Percentiles rank a stretch among this genome's conserved stretches.
These are phyloP conservation scores for Ips nitidus DNA, from an alignment of 1,140 invertebrate genomes.

Conservation along the genomic window DNA sequence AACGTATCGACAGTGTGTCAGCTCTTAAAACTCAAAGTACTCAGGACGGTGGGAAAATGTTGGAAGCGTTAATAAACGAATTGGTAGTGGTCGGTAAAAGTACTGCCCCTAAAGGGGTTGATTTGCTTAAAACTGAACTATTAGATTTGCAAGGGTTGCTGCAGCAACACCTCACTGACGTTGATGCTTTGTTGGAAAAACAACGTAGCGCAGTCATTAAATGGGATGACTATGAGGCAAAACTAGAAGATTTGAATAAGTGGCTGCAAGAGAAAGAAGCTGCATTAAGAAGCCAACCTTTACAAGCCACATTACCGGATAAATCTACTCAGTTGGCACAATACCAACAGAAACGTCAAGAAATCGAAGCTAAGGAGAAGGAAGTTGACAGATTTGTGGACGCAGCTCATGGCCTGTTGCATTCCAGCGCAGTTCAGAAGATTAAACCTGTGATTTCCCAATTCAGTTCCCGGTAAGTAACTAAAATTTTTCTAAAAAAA, in stretches of 20 bases:
- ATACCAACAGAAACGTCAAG: conserved; percentile 73
- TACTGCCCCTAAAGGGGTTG: conserved; percentile 77
- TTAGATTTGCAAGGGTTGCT: conserved; percentile 66
- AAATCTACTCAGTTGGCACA: conserved; percentile 76
- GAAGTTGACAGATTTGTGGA: conserved; percentile 88
- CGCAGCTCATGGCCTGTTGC: conserved; percentile 81
- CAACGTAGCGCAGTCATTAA: conserved; percentile 73
- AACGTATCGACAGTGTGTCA: conserved; percentile 70
- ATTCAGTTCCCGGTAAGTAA: conserved; percentile 69
- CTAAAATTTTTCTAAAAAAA: neutral
- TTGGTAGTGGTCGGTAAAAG: conserved; percentile 73
- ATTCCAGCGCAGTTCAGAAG: conserved; percentile 80
- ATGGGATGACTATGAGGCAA: conserved; percentile 86
- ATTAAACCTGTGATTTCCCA: conserved; percentile 87
- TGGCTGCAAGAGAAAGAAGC: conserved; percentile 86
- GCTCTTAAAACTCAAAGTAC: conserved; percentile 70
- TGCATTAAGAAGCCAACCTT: conserved; percentile 79
- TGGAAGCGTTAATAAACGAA: conserved; percentile 69
- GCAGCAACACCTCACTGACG: conserved; percentile 65
- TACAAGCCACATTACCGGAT: conserved; percentile 77
- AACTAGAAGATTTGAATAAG: conserved; percentile 74
- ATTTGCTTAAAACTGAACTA: conserved; percentile 73
- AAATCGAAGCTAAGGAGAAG: conserved; percentile 74
- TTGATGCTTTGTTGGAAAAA: conserved; percentile 66
- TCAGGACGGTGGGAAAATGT: conserved; percentile 68